A percentile compares a stretch with the other conserved stretches of the same genome.
phyloP scores from a whole-genome alignment of 2,888 invertebrate species.

The Clostera curtula region DNA sequence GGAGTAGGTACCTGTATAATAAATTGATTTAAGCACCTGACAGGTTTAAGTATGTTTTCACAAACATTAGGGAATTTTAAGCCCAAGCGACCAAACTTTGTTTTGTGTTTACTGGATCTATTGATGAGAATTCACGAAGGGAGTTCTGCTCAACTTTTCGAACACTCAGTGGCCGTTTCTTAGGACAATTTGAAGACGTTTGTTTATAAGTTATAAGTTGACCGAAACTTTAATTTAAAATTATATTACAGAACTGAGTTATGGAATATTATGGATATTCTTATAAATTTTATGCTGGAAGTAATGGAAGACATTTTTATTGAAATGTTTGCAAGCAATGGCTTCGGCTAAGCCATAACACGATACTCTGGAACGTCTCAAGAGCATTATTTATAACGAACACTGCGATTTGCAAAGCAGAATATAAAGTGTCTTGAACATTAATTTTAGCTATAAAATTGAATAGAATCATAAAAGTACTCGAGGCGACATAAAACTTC shows the following conservation, averaged over 20 bases:
- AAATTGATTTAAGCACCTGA: conserved; percentile 72
- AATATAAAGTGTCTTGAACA: conserved; percentile 2
- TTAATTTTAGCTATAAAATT: conserved; percentile 10
- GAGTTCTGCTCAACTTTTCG: conserved; percentile 39
- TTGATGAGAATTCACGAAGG: conserved; percentile 37
- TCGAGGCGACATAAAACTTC: conserved; percentile 9
- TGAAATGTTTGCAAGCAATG: not conserved
- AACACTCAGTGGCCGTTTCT: conserved; percentile 27
- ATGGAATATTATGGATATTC: too few relatives aligned
- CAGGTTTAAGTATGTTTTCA: conserved; percentile 68
- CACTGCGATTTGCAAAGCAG: conserved; percentile 3
- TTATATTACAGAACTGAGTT: too few relatives aligned
- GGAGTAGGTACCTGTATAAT: conserved; percentile 66
- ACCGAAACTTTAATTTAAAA: too few relatives aligned
- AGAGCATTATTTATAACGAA: conserved; percentile 3
- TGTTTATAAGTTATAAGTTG: not conserved
- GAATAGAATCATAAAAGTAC: conserved; percentile 5
- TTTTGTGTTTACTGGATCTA: conserved; percentile 43
- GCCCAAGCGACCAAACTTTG: conserved; percentile 58
- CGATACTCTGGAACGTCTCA: not conserved
- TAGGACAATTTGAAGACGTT: too few relatives aligned
- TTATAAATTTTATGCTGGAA: too few relatives aligned
- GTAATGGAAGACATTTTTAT: too few relatives aligned
- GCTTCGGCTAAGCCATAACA: too few relatives aligned
- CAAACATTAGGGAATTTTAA: conserved; percentile 68